Conservation (phyloP, 2,888 invertebrate species). For the Deilephila porcellus region DNA sequence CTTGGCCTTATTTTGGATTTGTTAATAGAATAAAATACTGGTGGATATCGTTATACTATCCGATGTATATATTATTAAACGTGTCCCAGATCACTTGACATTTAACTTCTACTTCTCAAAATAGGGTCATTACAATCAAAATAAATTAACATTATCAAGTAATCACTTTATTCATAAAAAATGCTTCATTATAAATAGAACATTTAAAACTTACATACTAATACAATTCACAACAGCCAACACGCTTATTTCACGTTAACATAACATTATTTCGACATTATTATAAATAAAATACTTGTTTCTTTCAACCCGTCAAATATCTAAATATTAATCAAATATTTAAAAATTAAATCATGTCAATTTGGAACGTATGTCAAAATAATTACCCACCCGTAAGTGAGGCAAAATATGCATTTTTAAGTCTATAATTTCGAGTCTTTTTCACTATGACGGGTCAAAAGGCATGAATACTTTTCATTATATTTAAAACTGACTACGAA, state of each 20-base stretch:
- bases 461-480: slow-evolving; percentile 57
- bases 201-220: slow-evolving; percentile 67
- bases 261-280: slow-evolving; percentile 41
- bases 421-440: background rate
- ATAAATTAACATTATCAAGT: slow-evolving; percentile 45
- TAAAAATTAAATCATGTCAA: slow-evolving; percentile 9
- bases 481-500: slow-evolving; percentile 51
- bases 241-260: slow-evolving; percentile 45
- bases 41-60: too few species aligned
- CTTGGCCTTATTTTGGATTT: too few species aligned
- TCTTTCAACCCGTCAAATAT: slow-evolving; percentile 38
- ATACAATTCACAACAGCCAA: slow-evolving; percentile 68
- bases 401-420: background rate
- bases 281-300: slow-evolving; percentile 57
- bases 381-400: background rate
- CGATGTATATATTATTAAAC: too few species aligned
- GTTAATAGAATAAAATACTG: too few species aligned
- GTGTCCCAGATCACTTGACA: too few species aligned
- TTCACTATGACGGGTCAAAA: slow-evolving; percentile 33
- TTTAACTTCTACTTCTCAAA: too few species aligned
- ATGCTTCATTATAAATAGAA: slow-evolving; percentile 81
- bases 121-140: slow-evolving; percentile 27
- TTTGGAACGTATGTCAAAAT: background rate
- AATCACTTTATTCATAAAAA: slow-evolving; percentile 76
- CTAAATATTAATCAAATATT: slow-evolving; percentile 30